Evolutionary conservation across 2,797 vertebrate genomes (phyloP).

Genomic region (Microhierax caerulescens): DNA sequence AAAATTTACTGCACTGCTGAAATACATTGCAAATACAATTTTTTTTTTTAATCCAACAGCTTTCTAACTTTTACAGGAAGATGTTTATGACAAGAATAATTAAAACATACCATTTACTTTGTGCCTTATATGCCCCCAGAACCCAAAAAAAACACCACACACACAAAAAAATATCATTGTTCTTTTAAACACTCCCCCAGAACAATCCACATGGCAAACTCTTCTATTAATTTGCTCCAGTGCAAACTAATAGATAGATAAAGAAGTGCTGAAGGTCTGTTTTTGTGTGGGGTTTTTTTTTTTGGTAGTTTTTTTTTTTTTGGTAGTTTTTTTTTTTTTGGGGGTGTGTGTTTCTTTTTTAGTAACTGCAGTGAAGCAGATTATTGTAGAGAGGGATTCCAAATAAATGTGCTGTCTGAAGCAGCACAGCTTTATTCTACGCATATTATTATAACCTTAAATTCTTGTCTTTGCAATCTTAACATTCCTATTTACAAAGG

Average conservation of each 20-base stretch:
- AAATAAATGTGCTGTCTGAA: not conserved
- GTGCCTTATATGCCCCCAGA: too few species aligned
- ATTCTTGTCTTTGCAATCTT: not conserved
- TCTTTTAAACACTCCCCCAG: not conserved
- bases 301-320: too few species aligned
- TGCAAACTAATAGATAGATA: not conserved
- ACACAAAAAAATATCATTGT: not conserved
- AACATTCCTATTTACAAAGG: not conserved
- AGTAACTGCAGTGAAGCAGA: not conserved
- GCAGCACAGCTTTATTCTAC: not conserved
- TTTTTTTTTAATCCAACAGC: not conserved
- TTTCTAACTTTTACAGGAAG: not conserved
- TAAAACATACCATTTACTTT: not conserved
- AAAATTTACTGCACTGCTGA: not conserved
- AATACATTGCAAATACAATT: not conserved
- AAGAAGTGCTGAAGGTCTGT: not conserved
- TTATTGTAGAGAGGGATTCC: not conserved
- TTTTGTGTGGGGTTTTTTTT: not conserved
- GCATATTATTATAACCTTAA: not conserved
- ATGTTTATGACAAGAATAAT: not conserved
- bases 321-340: not conserved
- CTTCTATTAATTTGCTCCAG: not conserved
- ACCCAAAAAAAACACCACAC: not conserved
- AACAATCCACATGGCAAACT: not conserved
- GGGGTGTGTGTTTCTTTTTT: too few species aligned